Percentiles rank a stretch among this genome's conserved stretches.
Evolutionary conservation across 2,797 vertebrate species (phyloP).

Genomic region (Anolis apletophallus): DNA sequence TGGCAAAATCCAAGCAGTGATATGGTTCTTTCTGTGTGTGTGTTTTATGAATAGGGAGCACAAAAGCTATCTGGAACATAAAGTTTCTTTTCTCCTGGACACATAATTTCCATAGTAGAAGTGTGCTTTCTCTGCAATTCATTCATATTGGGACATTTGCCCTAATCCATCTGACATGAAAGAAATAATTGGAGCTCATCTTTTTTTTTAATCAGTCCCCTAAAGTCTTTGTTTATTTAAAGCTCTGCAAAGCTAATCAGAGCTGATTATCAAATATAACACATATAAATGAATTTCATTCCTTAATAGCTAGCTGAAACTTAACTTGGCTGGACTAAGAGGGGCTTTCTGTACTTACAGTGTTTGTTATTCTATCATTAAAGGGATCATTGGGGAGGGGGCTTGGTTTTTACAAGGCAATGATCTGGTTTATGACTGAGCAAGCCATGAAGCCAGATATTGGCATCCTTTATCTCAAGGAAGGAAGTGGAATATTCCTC

Average conservation of each 20-base stretch:
- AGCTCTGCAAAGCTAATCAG: conserved; percentile 56
- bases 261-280: conserved; percentile 61
- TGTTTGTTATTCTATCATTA: conserved; percentile 54
- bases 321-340: conserved; percentile 58
- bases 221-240: conserved; percentile 65
- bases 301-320: conserved; percentile 49
- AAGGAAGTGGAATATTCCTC: conserved; percentile 58
- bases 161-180: conserved; percentile 48
- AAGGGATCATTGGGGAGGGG: conserved; percentile 63
- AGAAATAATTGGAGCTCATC: conserved; percentile 58
- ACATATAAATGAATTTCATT: conserved; percentile 64
- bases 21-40: not conserved
- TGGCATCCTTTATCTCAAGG: conserved; percentile 59
- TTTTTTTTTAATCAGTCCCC: conserved; percentile 55
- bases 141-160: conserved; percentile 51
- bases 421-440: conserved; percentile 69
- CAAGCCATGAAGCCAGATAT: conserved; percentile 54
- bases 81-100: conserved; percentile 19
- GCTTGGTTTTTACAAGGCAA: conserved; percentile 71
- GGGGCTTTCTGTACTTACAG: conserved; percentile 42
- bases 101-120: conserved; percentile 16
- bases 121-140: conserved; percentile 30
- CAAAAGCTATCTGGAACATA: not conserved
- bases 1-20: not conserved
- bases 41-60: not conserved